Percentiles rank a stretch among this genome's conserved stretches.
phyloP scores from a whole-genome alignment of 1,140 invertebrate species.

The Eupristina koningsbergeri region DNA sequence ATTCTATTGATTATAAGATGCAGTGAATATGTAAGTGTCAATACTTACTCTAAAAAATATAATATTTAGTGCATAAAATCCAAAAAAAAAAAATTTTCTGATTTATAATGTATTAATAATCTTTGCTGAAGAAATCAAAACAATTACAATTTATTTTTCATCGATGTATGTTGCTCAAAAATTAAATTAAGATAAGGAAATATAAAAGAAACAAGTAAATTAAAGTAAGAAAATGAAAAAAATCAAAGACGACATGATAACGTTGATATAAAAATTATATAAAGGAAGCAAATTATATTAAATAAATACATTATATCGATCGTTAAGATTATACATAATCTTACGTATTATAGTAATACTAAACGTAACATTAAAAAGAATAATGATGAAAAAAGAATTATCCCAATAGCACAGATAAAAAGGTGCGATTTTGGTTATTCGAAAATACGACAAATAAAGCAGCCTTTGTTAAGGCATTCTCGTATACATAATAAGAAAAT shows the following conservation, averaged over 20 bases:
- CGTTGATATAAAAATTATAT: slow-evolving; percentile 46
- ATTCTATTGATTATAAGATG: slow-evolving; percentile 59
- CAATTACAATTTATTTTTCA: slow-evolving; percentile 68
- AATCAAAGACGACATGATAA: slow-evolving; percentile 18
- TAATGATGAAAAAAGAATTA: slow-evolving; percentile 1
- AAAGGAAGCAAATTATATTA: slow-evolving; percentile 47
- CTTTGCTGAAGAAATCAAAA: slow-evolving; percentile 48
- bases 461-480: slow-evolving; percentile 15
- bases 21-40: slow-evolving; percentile 53
- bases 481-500: slow-evolving; percentile 19
- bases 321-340: slow-evolving; percentile 56
- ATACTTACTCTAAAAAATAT: slow-evolving; percentile 52
- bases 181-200: slow-evolving; percentile 42
- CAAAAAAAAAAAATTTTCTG: slow-evolving; percentile 35
- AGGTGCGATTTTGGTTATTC: slow-evolving; percentile 4
- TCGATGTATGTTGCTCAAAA: slow-evolving; percentile 61
- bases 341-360: slow-evolving; percentile 47
- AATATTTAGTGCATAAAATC: slow-evolving; percentile 55
- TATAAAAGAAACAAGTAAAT: slow-evolving; percentile 37
- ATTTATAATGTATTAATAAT: slow-evolving; percentile 45
- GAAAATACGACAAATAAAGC: slow-evolving; percentile 7
- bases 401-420: slow-evolving; percentile 33
- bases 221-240: slow-evolving; percentile 51
- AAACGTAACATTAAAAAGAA: slow-evolving; percentile 39
- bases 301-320: slow-evolving; percentile 50